These are phyloP conservation scores for Otus scops DNA, from an alignment of 2,797 vertebrate genomes.

Conservation along the genomic window DNA sequence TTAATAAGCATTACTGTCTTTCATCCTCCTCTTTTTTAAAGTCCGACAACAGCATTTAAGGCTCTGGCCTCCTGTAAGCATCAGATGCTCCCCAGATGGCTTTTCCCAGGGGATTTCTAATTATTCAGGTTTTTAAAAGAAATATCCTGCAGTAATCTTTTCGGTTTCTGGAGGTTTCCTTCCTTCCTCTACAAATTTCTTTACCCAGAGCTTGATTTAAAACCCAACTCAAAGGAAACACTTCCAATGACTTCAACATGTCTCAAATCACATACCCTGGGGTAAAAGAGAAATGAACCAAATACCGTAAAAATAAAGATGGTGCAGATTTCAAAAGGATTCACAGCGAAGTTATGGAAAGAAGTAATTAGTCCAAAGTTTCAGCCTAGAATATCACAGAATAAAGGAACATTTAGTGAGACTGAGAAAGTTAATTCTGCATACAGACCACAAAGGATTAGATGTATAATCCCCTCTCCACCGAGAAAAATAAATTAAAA, in stretches of 20 bases:
- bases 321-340: not conserved
- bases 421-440: not conserved
- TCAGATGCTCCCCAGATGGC: slow-evolving; percentile 35
- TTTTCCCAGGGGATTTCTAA: slow-evolving; percentile 34
- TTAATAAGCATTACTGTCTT: slow-evolving; percentile 35
- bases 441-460: not conserved
- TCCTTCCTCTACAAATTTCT: slow-evolving; percentile 36
- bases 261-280: not conserved
- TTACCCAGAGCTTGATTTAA: not conserved
- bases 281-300: not conserved
- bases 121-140: not conserved
- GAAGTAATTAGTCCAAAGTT: not conserved
- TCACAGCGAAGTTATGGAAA: not conserved
- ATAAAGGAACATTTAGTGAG: not conserved
- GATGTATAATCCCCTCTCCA: not conserved
- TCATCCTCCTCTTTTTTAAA: not conserved
- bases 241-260: slow-evolving; percentile 12
- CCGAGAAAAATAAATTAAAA: slow-evolving; percentile 11
- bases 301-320: not conserved
- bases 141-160: not conserved
- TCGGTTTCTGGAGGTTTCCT: slow-evolving; percentile 13
- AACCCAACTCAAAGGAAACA: slow-evolving; percentile 18
- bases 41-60: not conserved
- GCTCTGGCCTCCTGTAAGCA: not conserved
- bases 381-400: not conserved